Conservation (phyloP, 2,113 vertebrate species). For the Albula goreensis region DNA sequence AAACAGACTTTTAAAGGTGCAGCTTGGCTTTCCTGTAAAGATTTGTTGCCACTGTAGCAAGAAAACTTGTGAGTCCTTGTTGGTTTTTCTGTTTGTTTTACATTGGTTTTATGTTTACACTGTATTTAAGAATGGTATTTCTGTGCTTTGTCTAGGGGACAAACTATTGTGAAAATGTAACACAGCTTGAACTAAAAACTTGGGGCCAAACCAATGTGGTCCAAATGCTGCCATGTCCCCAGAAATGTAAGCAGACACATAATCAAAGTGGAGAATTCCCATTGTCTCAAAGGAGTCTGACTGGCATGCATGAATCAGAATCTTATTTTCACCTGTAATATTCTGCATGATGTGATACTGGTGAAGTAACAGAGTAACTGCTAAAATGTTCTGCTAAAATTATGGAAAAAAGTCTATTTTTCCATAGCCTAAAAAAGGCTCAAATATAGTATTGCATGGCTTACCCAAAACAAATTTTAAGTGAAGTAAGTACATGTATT, state of each 20-base stretch:
- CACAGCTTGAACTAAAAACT: not conserved
- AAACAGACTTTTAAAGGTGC: not conserved
- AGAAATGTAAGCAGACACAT: not conserved
- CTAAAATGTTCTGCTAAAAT: not conserved
- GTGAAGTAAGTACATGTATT: not conserved
- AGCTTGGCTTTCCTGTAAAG: not conserved
- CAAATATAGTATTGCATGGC: not conserved
- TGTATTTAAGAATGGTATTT: constrained; percentile 5
- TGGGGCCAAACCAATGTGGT: not conserved
- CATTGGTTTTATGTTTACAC: constrained; percentile 8
- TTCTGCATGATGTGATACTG: not conserved
- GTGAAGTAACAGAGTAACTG: not conserved
- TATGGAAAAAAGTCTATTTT: too few relatives aligned
- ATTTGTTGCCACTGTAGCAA: not conserved
- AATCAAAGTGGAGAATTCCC: not conserved
- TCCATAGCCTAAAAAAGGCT: not conserved
- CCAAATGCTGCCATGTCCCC: not conserved
- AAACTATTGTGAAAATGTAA: not conserved
- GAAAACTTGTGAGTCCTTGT: not conserved
- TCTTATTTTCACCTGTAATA: not conserved
- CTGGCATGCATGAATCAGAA: not conserved
- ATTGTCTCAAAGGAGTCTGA: not conserved
- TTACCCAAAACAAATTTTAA: not conserved
- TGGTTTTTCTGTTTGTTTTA: not conserved
- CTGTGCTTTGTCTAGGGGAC: not conserved